Evolutionary conservation across 2,888 invertebrate species (phyloP), one percentile per base, ranked within the genome.

Genomic region (Ophion obscuratus): DNA sequence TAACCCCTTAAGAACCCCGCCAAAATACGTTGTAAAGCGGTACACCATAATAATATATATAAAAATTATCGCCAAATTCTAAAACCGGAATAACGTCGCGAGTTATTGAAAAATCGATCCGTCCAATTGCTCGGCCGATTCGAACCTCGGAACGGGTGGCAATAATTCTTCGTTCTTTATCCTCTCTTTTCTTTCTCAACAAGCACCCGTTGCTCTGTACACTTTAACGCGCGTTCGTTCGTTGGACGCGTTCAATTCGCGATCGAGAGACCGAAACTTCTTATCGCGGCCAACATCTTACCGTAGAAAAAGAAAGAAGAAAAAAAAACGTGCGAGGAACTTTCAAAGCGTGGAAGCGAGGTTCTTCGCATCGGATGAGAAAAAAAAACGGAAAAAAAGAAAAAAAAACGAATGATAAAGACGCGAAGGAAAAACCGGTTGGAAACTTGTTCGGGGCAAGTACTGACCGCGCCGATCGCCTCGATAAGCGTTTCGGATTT

Each of bases 401-500:
- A 70, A 53, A 17, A 53, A 53, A 53, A 53, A 17, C 24, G 53
- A 47, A 47, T 14, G 47, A 47, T 17, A 14, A 3, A 53, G 11
- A 53, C 53, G 53, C 14, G 53, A 53, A 53, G 14, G 14, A 17
- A 53, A 53, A 53, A 53, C 53, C 53, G 17, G 53, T 53, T 53
- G 53, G 53, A 14, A 53, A 53, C 53, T 53, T 53, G 17, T 53
- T 14, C 53, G 53, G 53, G 14, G 11, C 53, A 53, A 53, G 17
- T 2, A 53, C 17, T 17, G 53, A 53, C 17, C 17, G 53, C 17
- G 17, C 53, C 14, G 53, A 53, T 53, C 6, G 61, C 36, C 53
- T 53, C 53, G 73, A 73, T 73, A 73, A 73, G 59, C 59, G 36
- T 31, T 61, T 59, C 73, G 59, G 40, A 73, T 73, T 73, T 73